These are phyloP conservation scores for Battus philenor DNA, from an alignment of 1,140 invertebrate genomes.

Conservation along the genomic window DNA sequence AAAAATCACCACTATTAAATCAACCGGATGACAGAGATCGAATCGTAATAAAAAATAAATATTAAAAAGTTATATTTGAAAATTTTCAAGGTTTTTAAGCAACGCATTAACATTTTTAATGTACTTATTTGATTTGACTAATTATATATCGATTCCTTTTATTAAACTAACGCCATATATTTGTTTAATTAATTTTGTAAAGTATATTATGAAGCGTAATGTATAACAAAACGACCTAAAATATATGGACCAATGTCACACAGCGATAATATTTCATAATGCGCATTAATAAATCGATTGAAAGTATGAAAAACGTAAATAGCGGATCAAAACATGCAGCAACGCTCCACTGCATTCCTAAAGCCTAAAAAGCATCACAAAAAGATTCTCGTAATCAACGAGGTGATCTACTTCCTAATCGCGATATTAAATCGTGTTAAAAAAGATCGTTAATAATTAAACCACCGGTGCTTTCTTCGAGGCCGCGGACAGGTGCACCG, in stretches of 20 bases:
- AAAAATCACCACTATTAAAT: slow-evolving; percentile 37
- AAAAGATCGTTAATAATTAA: slow-evolving; percentile 70
- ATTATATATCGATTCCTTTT: too few relatives aligned
- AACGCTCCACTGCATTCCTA: slow-evolving; percentile 48
- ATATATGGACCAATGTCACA: too few relatives aligned
- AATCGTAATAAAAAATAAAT: slow-evolving; percentile 55
- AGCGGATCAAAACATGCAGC: slow-evolving; percentile 44
- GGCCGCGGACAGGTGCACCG: slow-evolving; percentile 48
- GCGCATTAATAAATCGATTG: slow-evolving; percentile 20
- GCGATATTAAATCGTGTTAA: slow-evolving; percentile 62
- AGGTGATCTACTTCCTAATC: slow-evolving; percentile 68
- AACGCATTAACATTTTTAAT: too few relatives aligned
- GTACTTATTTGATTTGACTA: too few relatives aligned
- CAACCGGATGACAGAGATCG: slow-evolving; percentile 56
- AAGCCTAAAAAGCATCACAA: slow-evolving; percentile 57
- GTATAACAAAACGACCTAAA: too few relatives aligned
- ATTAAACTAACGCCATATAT: too few relatives aligned
- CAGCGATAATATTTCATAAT: slow-evolving; percentile 13
- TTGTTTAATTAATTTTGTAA: too few relatives aligned
- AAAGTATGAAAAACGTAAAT: slow-evolving; percentile 37
- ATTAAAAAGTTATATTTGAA: too few relatives aligned
- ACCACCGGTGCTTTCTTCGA: slow-evolving; percentile 51
- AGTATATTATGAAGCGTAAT: too few relatives aligned
- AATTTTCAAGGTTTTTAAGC: too few relatives aligned
- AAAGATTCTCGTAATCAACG: slow-evolving; percentile 68